A percentile compares a stretch with the other conserved stretches of the same genome.
Evolutionary conservation across 2,113 vertebrate genomes (phyloP).

Genomic region (Synodontis membranacea): DNA sequence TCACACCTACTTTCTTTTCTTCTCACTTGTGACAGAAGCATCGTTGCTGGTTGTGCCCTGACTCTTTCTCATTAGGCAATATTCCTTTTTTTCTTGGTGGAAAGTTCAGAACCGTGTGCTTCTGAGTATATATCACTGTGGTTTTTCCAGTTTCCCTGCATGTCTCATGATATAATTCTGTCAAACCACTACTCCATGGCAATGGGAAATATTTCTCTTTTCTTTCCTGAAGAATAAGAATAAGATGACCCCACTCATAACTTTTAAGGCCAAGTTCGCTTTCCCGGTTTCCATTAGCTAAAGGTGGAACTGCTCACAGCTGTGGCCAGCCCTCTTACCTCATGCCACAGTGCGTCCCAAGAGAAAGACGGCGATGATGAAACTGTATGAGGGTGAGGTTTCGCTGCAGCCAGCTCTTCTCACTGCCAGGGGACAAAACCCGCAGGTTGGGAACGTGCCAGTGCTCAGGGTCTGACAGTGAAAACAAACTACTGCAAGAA

Average conservation of each 20-base stretch:
- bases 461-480: conserved; percentile 31
- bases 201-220: conserved; percentile 45
- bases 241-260: conserved; percentile 41
- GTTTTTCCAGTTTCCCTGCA: not conserved
- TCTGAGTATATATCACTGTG: not conserved
- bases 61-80: not conserved
- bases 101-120: not conserved
- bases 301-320: conserved; percentile 50
- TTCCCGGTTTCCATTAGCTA: conserved; percentile 50
- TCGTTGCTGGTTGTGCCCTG: not conserved
- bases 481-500: conserved; percentile 42
- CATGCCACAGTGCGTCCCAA: conserved; percentile 45
- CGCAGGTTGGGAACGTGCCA: conserved; percentile 35
- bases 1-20: not conserved
- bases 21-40: not conserved
- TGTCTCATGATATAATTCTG: conserved; percentile 32
- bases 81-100: conserved; percentile 6
- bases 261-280: conserved; percentile 16
- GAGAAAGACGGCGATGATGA: conserved; percentile 43
- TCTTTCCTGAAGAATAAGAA: conserved; percentile 12
- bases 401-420: conserved; percentile 30
- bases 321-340: conserved; percentile 56
- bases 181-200: conserved; percentile 37
- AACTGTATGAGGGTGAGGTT: conserved; percentile 48
- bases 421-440: conserved; percentile 41